These are phyloP conservation scores for Limenitis arthemis DNA, from an alignment of 2,888 invertebrate genomes.

Conservation along the genomic window DNA sequence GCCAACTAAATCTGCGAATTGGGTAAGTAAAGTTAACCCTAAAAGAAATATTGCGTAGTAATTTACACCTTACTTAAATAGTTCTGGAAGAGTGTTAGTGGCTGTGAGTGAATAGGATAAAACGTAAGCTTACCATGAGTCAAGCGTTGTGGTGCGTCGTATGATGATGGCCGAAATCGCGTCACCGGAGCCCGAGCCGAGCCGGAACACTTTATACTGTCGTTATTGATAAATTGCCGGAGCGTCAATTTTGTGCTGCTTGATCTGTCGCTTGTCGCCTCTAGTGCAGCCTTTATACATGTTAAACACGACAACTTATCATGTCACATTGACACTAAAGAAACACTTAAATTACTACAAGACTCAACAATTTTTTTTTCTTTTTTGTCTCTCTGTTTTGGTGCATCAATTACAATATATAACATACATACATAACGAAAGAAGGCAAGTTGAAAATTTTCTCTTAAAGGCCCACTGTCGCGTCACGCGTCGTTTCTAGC, in stretches of 20 bases:
- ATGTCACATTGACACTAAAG: constrained; percentile 38
- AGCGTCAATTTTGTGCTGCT: constrained; percentile 48
- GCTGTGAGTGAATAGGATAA: constrained; percentile 6
- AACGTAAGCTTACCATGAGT: constrained; percentile 6
- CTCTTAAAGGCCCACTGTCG: no score
- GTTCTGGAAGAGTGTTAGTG: not conserved
- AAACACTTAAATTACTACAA: no score
- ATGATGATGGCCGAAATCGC: constrained; percentile 51
- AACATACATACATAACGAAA: no score
- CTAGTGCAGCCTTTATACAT: constrained; percentile 32
- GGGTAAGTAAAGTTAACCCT: no score
- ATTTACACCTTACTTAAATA: not conserved
- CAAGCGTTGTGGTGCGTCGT: constrained; percentile 28
- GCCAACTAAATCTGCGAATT: no score
- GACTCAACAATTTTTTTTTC: no score
- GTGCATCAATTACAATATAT: no score
- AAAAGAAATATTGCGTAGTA: not conserved
- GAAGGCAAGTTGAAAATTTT: no score
- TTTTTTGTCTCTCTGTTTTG: no score
- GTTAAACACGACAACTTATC: constrained; percentile 29
- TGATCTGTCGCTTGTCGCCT: constrained; percentile 34
- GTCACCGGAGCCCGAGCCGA: constrained; percentile 52
- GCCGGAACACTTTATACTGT: constrained; percentile 66
- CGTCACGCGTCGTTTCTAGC: no score
- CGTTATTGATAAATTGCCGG: constrained; percentile 69